Evolutionary conservation across 1,140 invertebrate genomes (phyloP).

Genomic region (Drosophila busckii): DNA sequence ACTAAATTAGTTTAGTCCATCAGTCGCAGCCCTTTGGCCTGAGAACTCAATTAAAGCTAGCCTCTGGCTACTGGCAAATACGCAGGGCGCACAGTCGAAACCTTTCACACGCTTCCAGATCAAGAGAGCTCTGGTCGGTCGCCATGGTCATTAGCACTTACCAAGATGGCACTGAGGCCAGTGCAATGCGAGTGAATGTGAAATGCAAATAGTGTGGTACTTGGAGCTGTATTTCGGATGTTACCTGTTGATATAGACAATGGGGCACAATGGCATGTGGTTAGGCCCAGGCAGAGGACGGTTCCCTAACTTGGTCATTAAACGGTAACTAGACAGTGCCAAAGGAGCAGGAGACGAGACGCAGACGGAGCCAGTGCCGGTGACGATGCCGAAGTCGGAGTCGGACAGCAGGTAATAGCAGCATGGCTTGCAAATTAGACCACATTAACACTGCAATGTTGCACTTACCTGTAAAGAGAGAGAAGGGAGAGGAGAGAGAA

Average conservation of each 20-base stretch:
- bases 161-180: constrained; percentile 7
- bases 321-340: no score
- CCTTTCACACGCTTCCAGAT: constrained; percentile 36
- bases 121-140: constrained; percentile 5
- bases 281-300: no score
- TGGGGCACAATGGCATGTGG: constrained; percentile 48
- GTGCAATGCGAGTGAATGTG: constrained; percentile 37
- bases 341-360: no score
- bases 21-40: constrained; percentile 17
- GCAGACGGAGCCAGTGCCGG: neutral
- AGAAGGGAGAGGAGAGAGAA: constrained; percentile 1
- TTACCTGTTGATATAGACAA: constrained; percentile 58
- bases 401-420: no score
- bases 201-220: constrained; percentile 63
- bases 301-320: no score
- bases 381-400: no score
- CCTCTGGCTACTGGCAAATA: constrained; percentile 2
- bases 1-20: constrained; percentile 30
- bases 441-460: constrained; percentile 51
- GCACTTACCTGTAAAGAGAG: constrained; percentile 58
- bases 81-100: neutral
- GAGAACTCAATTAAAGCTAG: constrained; percentile 32
- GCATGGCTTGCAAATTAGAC: constrained; percentile 67
- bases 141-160: constrained; percentile 30
- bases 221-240: constrained; percentile 55